Conservation (phyloP, 2,888 invertebrate species). For the Alviniconcha strummeri region DNA sequence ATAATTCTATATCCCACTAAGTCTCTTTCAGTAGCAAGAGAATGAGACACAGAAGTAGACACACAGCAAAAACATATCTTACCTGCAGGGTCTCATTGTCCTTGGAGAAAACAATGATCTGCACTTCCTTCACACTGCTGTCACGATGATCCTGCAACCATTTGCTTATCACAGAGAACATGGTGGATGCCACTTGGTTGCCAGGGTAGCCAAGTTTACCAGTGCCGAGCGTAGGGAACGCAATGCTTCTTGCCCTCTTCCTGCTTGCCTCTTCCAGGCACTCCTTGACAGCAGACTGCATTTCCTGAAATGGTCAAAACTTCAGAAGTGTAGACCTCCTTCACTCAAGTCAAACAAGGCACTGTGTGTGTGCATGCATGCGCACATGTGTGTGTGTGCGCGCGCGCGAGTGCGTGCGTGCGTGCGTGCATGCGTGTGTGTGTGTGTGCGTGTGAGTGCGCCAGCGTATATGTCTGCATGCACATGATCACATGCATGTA, state of each 20-base stretch:
- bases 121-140: conserved; percentile 16
- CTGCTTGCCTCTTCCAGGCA: conserved; percentile 34
- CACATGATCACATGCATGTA: too few species aligned
- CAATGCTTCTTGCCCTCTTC: conserved; percentile 27
- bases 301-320: conserved; percentile 4
- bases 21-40: too few species aligned
- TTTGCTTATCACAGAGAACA: conserved; percentile 2
- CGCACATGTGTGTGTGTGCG: too few species aligned
- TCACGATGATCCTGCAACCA: conserved; percentile 18
- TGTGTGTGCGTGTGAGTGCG: not conserved
- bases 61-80: not conserved
- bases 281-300: conserved; percentile 12
- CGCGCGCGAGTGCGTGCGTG: too few species aligned
- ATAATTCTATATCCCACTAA: too few species aligned
- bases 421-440: too few species aligned
- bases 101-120: conserved; percentile 23
- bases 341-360: too few species aligned
- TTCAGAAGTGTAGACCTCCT: too few species aligned
- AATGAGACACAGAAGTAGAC: too few species aligned
- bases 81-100: conserved; percentile 24
- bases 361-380: too few species aligned
- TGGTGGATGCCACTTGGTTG: conserved; percentile 22
- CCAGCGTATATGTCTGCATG: not conserved
- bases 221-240: conserved; percentile 37
- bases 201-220: conserved; percentile 33